Evolutionary conservation across 2,888 invertebrate species (phyloP), one percentile per base, ranked within the genome.

Genomic region (Quadroppia sp.): DNA sequence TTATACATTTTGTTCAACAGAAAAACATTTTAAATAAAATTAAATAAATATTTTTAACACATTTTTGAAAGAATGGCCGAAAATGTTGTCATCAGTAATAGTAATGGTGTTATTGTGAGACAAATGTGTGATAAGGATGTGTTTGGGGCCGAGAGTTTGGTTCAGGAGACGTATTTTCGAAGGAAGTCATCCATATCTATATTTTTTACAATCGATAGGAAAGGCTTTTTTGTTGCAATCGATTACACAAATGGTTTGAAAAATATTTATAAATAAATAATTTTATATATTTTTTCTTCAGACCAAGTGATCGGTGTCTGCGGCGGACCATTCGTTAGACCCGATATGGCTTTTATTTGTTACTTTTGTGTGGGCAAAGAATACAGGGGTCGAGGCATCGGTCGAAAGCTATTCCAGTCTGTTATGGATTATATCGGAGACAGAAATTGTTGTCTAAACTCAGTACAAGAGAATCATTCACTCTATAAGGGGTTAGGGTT

Each of bases 161-260:
- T n/a, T n/a, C n/a, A n/a, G n/a, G n/a, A 76, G 48, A 75, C 76
- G 0, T 77, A 75, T 75, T 75, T 71, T 40, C 69, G 59, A 15
- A 61, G 56, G 36, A n/a, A n/a, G n/a, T n/a, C n/a, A n/a, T n/a
- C n/a, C n/a, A n/a, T n/a, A n/a, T n/a, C n/a, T n/a, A n/a, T n/a
- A n/a, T n/a, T n/a, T n/a, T n/a, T n/a, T n/a, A n/a, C n/a, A n/a
- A n/a, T n/a, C n/a, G 77, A 77, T 45, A 75, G 76, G 0, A 76
- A 76, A 6, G 77, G 76, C 15, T 77, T 77, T 61, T 76, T 72
- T 42, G 76, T 76, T 0, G 77, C 77, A 36, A 76, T 76, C 20
- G 53, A 53, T 53, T 3, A 20, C 20, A 23, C 4, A 6, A 53
- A 20, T 25, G 25, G 53, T 53, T 23, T 23, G 23, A 25, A 25